Evolutionary conservation across 2,888 invertebrate genomes (phyloP).

Genomic region (Troides helena): DNA sequence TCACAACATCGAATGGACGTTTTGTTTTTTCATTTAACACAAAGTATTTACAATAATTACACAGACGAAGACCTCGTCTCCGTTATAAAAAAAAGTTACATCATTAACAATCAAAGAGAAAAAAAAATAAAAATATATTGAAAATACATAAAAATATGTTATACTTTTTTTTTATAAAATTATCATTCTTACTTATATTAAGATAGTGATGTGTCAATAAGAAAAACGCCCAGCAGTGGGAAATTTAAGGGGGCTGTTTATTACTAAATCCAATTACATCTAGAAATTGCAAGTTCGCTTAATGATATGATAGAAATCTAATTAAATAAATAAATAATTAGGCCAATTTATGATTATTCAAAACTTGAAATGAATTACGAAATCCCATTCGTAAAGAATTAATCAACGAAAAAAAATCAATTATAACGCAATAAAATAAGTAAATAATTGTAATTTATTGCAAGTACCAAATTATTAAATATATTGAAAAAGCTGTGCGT

Average conservation of each 20-base stretch:
- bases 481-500: conserved; percentile 4
- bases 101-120: conserved; percentile 17
- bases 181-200: conserved; percentile 23
- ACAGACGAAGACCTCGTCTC: conserved; percentile 46
- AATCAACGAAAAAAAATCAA: conserved; percentile 51
- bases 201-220: conserved; percentile 52
- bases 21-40: conserved; percentile 59
- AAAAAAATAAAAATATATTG: conserved; percentile 6
- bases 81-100: conserved; percentile 32
- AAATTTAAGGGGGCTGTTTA: too few species aligned
- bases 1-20: conserved; percentile 55
- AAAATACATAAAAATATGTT: conserved; percentile 14
- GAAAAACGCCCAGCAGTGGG: not conserved
- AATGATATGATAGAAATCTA: conserved; percentile 59
- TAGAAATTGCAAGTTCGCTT: conserved; percentile 39
- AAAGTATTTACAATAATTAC: conserved; percentile 75
- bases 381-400: conserved; percentile 47
- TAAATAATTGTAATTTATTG: conserved; percentile 9
- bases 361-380: conserved; percentile 46
- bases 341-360: conserved; percentile 39
- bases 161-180: conserved; percentile 28
- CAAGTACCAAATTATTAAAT: not conserved
- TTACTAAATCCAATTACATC: conserved; percentile 42
- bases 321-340: conserved; percentile 42
- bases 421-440: not conserved